These are phyloP conservation scores for Hirtodrosophila cameraria DNA, from an alignment of 2,888 invertebrate genomes.

Conservation along the genomic window DNA sequence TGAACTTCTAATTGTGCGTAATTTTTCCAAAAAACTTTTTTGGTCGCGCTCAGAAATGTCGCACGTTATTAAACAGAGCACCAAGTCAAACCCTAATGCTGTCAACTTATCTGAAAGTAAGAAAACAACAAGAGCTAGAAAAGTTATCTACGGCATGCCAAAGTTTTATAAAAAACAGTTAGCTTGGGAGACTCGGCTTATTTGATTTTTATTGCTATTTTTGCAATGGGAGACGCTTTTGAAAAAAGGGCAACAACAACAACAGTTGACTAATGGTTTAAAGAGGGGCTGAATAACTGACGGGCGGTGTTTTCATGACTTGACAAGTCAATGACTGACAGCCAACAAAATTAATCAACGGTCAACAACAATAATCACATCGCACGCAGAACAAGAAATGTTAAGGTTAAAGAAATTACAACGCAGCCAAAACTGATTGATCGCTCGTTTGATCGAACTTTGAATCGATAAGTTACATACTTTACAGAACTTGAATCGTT, in stretches of 20 bases:
- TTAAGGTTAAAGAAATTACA: constrained; percentile 27
- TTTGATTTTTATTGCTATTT: constrained; percentile 3
- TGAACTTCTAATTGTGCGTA: constrained; percentile 49
- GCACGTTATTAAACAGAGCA: no score
- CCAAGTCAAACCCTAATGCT: no score
- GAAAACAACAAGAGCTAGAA: no score
- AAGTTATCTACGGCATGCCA: neutral
- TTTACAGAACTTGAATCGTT: no score
- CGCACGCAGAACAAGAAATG: neutral
- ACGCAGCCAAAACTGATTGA: constrained; percentile 23
- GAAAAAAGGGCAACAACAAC: constrained; percentile 1
- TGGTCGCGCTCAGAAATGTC: no score
- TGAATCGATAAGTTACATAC: neutral
- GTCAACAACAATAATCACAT: constrained; percentile 1
- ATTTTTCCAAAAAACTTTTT: constrained; percentile 5
- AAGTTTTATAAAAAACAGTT: no score
- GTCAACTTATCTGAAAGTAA: no score
- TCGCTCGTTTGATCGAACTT: constrained; percentile 26
- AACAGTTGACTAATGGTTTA: neutral
- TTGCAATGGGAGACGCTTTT: constrained; percentile 9
- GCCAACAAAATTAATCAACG: constrained; percentile 31
- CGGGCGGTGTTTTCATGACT: constrained; percentile 23
- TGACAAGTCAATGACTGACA: constrained; percentile 47
- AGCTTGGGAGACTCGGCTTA: constrained; percentile 1
- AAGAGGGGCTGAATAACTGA: constrained; percentile 3